These are phyloP conservation scores for Chondrosia reniformis DNA, from an alignment of 37 sponge, comb jelly and placozoan species.

Conservation along the genomic window DNA sequence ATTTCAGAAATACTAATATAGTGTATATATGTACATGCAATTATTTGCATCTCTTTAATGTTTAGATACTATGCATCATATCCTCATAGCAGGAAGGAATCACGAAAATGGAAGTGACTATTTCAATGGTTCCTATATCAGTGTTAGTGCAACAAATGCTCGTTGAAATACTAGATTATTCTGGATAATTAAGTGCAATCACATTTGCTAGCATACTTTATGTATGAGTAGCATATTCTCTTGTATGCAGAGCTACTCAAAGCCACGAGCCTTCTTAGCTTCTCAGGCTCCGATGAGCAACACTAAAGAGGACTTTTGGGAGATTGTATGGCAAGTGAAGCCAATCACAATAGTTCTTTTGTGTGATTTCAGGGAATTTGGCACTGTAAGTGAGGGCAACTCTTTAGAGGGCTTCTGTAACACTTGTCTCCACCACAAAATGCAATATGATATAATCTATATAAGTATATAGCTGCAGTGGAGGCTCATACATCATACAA, in stretches of 20 bases:
- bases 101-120: background rate
- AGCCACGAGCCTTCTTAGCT: background rate
- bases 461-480: background rate
- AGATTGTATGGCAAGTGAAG: slow-evolving; percentile 7
- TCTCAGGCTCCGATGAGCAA: slow-evolving; percentile 7
- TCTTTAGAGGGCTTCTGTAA: too few species aligned
- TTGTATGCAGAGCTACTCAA: slow-evolving; percentile 11
- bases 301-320: slow-evolving; percentile 6
- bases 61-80: background rate
- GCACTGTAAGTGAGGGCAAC: too few species aligned
- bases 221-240: background rate
- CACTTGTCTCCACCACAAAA: background rate
- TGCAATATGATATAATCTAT: background rate
- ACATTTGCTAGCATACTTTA: background rate
- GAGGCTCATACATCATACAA: too few species aligned
- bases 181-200: background rate
- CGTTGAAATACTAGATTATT: background rate
- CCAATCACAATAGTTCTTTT: background rate
- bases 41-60: too few species aligned
- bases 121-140: background rate
- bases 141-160: background rate
- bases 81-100: background rate
- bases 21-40: too few species aligned
- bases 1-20: too few species aligned
- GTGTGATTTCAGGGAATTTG: background rate